phyloP scores from a whole-genome alignment of 2,888 invertebrate species.

The Drosophila rellima region DNA sequence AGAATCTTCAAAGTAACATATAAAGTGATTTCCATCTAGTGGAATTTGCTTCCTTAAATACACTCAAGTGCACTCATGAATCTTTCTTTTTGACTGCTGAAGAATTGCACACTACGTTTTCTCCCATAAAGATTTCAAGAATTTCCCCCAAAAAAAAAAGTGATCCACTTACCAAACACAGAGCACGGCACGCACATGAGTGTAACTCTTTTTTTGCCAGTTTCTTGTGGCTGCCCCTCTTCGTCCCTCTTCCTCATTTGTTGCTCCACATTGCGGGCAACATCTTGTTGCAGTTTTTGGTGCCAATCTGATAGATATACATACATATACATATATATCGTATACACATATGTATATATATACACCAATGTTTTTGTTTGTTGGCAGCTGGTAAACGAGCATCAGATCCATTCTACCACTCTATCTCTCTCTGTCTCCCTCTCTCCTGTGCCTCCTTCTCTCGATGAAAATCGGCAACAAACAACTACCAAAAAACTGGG shows the following conservation, averaged over 20 bases:
- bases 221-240: conserved; percentile 29
- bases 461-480: conserved; percentile 32
- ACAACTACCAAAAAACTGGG: conserved; percentile 69
- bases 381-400: conserved; percentile 59
- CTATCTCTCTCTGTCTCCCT: conserved; percentile 10
- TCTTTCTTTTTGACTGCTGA: conserved; percentile 22
- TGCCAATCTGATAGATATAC: conserved; percentile 51
- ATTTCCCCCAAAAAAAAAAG: conserved; percentile 35
- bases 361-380: conserved; percentile 25
- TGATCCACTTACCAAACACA: conserved; percentile 36
- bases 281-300: conserved; percentile 63
- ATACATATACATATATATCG: conserved; percentile 1
- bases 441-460: background rate
- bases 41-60: conserved; percentile 1
- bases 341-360: conserved; percentile 5
- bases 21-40: background rate
- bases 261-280: conserved; percentile 53
- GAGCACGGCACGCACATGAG: conserved; percentile 21
- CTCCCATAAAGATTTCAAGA: conserved; percentile 46
- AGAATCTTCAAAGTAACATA: background rate
- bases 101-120: conserved; percentile 38
- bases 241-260: background rate
- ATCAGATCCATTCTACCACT: conserved; percentile 58
- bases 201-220: conserved; percentile 14
- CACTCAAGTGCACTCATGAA: conserved; percentile 26